Percentiles rank a stretch among this genome's conserved stretches.
These are phyloP conservation scores for Vulpes ferrilata DNA, from an alignment of 2,113 vertebrate species.

Conservation along the genomic window DNA sequence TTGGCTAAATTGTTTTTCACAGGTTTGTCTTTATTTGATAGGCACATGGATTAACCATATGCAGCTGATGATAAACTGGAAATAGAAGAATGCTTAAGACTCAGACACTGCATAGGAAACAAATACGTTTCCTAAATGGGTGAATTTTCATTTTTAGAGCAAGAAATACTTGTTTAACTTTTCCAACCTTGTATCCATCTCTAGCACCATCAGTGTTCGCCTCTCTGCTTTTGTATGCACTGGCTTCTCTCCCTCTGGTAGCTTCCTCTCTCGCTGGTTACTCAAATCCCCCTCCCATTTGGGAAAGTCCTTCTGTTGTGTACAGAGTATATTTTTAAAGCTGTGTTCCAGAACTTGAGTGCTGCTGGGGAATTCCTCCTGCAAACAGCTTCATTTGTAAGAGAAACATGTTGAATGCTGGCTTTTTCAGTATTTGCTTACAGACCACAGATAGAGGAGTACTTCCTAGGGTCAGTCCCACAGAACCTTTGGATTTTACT, in stretches of 20 bases:
- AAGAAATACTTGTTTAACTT: neutral
- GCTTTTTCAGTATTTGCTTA: neutral
- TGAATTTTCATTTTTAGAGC: slow-evolving; percentile 28
- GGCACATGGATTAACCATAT: neutral
- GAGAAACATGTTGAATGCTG: neutral
- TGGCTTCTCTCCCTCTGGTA: neutral
- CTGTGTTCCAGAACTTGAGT: neutral
- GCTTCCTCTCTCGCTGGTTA: neutral
- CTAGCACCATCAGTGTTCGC: neutral
- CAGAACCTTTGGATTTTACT: neutral
- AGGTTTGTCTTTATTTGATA: slow-evolving; percentile 3
- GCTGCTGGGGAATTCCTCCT: slow-evolving; percentile 57
- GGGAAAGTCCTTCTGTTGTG: slow-evolving; percentile 57
- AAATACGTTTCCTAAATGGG: neutral
- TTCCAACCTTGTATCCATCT: neutral
- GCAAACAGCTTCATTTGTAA: neutral
- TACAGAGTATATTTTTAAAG: slow-evolving; percentile 57
- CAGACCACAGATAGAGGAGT: neutral
- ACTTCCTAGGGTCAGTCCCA: neutral
- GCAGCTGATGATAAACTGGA: neutral
- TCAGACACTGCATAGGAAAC: neutral
- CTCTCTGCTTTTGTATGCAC: neutral
- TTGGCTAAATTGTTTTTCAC: slow-evolving; percentile 15
- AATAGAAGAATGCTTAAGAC: neutral
- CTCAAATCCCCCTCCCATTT: neutral